Conservation (phyloP, 2,888 invertebrate species). For the Nasonia oneida region DNA sequence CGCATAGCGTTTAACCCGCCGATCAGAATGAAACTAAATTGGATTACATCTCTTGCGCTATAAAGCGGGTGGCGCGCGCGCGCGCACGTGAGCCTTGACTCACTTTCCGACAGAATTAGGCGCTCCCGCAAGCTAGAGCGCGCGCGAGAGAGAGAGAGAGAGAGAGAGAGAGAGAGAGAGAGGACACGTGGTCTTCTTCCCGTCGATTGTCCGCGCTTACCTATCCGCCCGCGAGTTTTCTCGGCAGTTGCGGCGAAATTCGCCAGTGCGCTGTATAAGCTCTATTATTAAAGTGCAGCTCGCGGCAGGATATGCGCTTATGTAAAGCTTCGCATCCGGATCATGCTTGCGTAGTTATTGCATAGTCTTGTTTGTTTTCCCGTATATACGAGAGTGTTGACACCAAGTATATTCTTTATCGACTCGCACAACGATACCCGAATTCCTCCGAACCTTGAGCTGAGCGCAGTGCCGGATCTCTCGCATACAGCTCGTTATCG, state of each 20-base stretch:
- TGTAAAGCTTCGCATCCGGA: background rate
- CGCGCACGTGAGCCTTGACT: conserved; percentile 37
- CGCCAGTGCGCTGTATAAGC: background rate
- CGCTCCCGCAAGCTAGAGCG: conserved; percentile 15
- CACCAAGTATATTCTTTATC: background rate
- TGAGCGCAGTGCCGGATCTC: too few species aligned
- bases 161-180: too few species aligned
- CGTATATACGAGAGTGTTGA: too few species aligned
- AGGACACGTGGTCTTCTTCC: conserved; percentile 22
- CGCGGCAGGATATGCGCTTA: background rate
- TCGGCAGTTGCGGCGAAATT: background rate
- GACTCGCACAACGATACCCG: too few species aligned
- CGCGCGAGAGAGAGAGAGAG: background rate
- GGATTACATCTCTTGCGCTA: conserved; percentile 25
- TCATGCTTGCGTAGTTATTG: too few species aligned
- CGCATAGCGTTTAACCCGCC: conserved; percentile 18
- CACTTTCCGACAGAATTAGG: conserved; percentile 52
- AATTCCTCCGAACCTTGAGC: too few species aligned
- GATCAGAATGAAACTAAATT: conserved; percentile 35
- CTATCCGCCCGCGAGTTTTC: background rate
- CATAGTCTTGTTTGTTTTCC: too few species aligned
- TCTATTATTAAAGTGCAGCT: background rate
- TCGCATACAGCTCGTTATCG: background rate
- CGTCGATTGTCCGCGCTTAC: conserved; percentile 27
- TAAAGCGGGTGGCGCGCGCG: conserved; percentile 1